Base-by-base conservation (phyloP, 2,113 vertebrate species). In the Melanotaenia duboulayi region DNA sequence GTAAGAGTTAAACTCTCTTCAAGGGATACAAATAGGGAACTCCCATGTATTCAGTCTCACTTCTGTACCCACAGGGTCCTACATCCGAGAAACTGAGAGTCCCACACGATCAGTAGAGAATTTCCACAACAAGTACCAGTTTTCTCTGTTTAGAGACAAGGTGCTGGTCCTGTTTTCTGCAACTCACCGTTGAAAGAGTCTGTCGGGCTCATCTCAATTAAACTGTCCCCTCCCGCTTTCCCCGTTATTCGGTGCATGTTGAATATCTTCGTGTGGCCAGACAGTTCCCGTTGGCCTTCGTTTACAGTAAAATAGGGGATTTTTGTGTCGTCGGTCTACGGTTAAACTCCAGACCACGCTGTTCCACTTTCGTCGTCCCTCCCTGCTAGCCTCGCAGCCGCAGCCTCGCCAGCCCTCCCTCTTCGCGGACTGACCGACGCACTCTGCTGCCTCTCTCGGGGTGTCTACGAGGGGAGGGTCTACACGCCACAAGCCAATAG, bases 171-270 rank as follows among this genome's bases (percentile, higher is more conserved):
- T 52, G 32, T 14, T 39, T 3, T 52, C 3, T 11, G 11, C 44
- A 48, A 92, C 94, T 86, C 86, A 81, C 92, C 94, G 59, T 23
- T 83, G 9, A 73, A 74, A 2, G 91, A 93, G 40, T 82, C 88
- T 1, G 91, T 56, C 7, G 89, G 92, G 65, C 87, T 89, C 93
- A 94, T 93, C 74, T 94, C 94, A 28, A 94, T 94, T 7, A 94
- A 79, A 28, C 81, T 92, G 65, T 90, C 89, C 48, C 59, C 90
- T 57, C 80, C 69, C 0, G 68, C 14, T 80, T 64, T 91, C 16
- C 87, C 90, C 76, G 84, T 76, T 85, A 89, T 76, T 68, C 91
- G 88, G 57, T 65, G 85, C 93, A 94, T 94, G 2, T 19, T 83
- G 35, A 59, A 14, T 35, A 60, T 52, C 4, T 10, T 11, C 3